A percentile compares a stretch with the other conserved stretches of the same genome.
Conservation (phyloP, 2,797 vertebrate species). For the Micromesistius poutassou region DNA sequence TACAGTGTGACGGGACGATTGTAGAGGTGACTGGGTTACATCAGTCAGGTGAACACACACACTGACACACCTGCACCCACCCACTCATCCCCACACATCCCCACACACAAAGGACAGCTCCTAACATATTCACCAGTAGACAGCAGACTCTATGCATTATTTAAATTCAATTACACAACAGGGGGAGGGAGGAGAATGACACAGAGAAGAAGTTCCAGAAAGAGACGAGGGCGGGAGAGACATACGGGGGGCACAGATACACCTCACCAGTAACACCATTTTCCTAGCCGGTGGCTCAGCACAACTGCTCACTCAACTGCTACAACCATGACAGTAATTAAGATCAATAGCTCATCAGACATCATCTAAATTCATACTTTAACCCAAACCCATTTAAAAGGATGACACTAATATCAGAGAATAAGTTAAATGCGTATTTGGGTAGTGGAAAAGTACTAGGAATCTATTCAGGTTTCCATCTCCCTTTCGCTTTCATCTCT, state of each 20-base stretch:
- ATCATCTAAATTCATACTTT: background rate
- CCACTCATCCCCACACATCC: background rate
- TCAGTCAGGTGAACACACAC: background rate
- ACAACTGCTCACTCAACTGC: background rate
- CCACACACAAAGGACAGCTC: background rate
- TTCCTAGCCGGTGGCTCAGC: conserved; percentile 15
- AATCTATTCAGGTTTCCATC: background rate
- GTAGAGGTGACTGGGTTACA: background rate
- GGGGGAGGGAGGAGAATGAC: conserved; percentile 12
- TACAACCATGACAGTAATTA: background rate
- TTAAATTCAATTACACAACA: conserved; percentile 49
- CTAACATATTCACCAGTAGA: background rate
- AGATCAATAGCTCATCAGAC: background rate
- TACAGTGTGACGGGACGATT: background rate
- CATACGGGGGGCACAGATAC: background rate
- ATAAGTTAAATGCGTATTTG: background rate
- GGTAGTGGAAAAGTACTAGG: background rate
- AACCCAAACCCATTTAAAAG: too few relatives aligned
- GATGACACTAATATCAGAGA: too few relatives aligned
- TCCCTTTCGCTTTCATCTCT: background rate
- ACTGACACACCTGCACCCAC: background rate
- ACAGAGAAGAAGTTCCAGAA: background rate
- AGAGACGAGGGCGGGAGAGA: conserved; percentile 16
- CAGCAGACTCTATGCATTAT: conserved; percentile 42
- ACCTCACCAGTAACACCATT: conserved; percentile 24